Evolutionary conservation across 2,113 vertebrate species (phyloP).

Genomic region (Catagonus wagneri): DNA sequence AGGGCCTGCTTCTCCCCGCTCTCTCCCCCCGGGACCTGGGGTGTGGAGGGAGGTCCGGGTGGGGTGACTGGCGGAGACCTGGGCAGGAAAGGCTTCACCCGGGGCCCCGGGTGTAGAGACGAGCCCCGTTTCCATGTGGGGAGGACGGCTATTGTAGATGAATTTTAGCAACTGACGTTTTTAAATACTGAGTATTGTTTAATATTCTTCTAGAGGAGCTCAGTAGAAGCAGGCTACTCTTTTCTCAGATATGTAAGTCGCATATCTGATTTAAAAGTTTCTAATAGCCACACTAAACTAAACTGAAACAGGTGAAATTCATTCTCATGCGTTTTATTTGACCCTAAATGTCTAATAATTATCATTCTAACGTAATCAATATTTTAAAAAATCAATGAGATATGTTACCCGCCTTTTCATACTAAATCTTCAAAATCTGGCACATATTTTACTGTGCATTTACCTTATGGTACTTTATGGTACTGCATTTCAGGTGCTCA

Average conservation of each 20-base stretch:
- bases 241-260: background rate
- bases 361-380: background rate
- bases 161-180: background rate
- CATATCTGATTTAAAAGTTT: background rate
- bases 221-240: background rate
- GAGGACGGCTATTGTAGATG: background rate
- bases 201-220: background rate
- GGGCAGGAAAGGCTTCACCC: background rate
- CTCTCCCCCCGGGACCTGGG: background rate
- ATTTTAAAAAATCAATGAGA: background rate
- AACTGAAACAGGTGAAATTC: conserved; percentile 33
- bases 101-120: background rate
- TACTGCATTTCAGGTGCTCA: background rate
- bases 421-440: background rate
- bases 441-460: background rate
- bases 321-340: conserved; percentile 37
- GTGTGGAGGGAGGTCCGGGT: background rate
- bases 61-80: background rate
- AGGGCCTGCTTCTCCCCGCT: too few relatives aligned
- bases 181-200: background rate
- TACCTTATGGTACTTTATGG: background rate
- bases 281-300: background rate
- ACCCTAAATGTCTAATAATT: background rate
- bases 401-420: conserved; percentile 14
- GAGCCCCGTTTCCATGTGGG: background rate